Evolutionary conservation across 2,888 invertebrate genomes (phyloP).

Genomic region (Hedychridium roseum): DNA sequence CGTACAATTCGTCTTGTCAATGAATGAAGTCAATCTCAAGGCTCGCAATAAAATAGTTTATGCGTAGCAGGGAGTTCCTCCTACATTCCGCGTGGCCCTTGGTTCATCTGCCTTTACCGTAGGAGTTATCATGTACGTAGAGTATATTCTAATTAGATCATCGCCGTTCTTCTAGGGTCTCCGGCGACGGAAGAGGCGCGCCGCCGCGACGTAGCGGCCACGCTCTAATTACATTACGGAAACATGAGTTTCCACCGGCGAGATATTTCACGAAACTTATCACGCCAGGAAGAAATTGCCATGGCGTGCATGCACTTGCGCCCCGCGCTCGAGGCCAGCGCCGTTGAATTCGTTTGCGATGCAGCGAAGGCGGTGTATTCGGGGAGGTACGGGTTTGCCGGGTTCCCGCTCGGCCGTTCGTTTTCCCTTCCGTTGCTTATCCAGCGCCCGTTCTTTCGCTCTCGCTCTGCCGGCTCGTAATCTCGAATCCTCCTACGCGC

Average conservation of each 20-base stretch:
- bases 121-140: too few relatives aligned
- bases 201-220: constrained; percentile 30
- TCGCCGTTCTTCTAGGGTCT: constrained; percentile 19
- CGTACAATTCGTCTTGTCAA: too few relatives aligned
- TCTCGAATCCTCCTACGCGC: constrained; percentile 44
- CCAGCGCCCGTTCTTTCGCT: not conserved
- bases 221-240: constrained; percentile 61
- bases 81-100: too few relatives aligned
- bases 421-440: too few relatives aligned
- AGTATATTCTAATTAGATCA: constrained; percentile 55
- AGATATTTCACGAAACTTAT: constrained; percentile 50
- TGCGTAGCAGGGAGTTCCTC: too few relatives aligned
- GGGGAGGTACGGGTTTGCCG: too few relatives aligned
- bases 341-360: not conserved
- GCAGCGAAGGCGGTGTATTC: too few relatives aligned
- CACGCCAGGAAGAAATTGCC: constrained; percentile 46
- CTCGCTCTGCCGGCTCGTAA: constrained; percentile 23
- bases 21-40: too few relatives aligned
- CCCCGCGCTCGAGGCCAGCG: not conserved
- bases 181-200: constrained; percentile 10
- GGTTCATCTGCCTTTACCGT: too few relatives aligned
- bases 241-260: constrained; percentile 56
- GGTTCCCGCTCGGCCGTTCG: too few relatives aligned
- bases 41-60: too few relatives aligned
- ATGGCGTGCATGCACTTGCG: constrained; percentile 5